Percentiles rank a stretch among this genome's conserved stretches.
phyloP scores from a whole-genome alignment of 2,888 invertebrate species.

The Nemotelus pantherinus region DNA sequence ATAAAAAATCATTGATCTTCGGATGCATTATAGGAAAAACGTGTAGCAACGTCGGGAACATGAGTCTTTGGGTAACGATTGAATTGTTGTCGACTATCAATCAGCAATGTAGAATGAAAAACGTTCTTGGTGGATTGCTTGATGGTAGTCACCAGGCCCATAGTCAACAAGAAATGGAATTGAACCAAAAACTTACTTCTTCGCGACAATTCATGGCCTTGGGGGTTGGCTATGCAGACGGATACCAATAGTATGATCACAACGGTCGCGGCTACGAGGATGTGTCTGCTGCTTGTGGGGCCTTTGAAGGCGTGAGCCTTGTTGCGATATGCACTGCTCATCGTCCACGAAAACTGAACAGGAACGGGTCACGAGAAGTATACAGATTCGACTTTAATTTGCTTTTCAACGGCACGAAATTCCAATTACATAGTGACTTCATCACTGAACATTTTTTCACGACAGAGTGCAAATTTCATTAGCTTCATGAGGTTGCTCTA shows the following conservation, averaged over 20 bases:
- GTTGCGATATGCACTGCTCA: background rate
- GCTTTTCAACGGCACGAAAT: constrained; percentile 34
- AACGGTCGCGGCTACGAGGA: background rate
- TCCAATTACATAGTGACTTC: constrained; percentile 39
- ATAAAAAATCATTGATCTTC: constrained; percentile 23
- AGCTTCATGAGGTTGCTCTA: background rate
- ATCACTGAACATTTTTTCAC: constrained; percentile 41
- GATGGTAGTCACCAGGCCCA: background rate
- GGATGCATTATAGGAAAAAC: constrained; percentile 6
- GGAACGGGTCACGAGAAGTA: constrained; percentile 25
- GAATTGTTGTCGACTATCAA: background rate
- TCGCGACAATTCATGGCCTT: constrained; percentile 47
- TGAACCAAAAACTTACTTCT: constrained; percentile 45
- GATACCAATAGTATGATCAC: constrained; percentile 2
- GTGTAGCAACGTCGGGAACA: background rate
- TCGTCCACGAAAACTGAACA: constrained; percentile 17
- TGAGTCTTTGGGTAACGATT: background rate
- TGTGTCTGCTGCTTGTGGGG: background rate
- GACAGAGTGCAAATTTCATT: constrained; percentile 19
- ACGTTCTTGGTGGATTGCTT: background rate
- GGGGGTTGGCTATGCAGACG: constrained; percentile 28
- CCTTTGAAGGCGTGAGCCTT: background rate
- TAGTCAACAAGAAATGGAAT: background rate
- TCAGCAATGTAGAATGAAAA: background rate
- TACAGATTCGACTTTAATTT: constrained; percentile 28